A percentile compares a stretch with the other conserved stretches of the same genome.
Evolutionary conservation across 2,113 vertebrate species (phyloP).

Genomic region (Chloropsis cyanopogon): DNA sequence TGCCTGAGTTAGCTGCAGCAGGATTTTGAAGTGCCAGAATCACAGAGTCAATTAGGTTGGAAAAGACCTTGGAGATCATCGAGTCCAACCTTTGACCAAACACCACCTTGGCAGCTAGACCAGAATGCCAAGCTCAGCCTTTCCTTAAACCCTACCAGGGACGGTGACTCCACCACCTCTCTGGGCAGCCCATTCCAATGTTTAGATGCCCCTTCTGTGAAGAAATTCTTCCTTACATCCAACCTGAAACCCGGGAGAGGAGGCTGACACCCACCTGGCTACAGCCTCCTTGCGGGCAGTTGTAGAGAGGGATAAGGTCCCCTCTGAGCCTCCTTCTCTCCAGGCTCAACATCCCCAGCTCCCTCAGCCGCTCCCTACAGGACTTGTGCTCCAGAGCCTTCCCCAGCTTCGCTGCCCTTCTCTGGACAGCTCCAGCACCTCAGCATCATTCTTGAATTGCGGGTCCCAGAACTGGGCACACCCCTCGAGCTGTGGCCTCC

Average conservation of each 20-base stretch:
- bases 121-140: background rate
- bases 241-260: background rate
- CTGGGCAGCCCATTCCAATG: too few relatives aligned
- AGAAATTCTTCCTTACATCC: background rate
- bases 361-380: background rate
- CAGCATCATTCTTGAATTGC: background rate
- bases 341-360: background rate
- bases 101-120: background rate
- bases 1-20: background rate
- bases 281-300: background rate
- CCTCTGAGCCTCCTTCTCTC: background rate
- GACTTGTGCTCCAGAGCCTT: background rate
- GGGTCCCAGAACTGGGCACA: too few relatives aligned
- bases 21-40: background rate
- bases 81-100: background rate
- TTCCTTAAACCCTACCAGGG: background rate
- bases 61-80: background rate
- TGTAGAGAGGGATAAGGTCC: rapidly evolving
- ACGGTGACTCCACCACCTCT: background rate
- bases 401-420: rapidly evolving
- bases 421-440: background rate
- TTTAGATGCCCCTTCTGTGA: background rate
- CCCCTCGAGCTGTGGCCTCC: background rate
- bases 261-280: background rate
- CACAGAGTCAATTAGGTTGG: background rate